Evolutionary conservation across 2,113 vertebrate genomes (phyloP).

Genomic region (Anoplopoma fimbria): DNA sequence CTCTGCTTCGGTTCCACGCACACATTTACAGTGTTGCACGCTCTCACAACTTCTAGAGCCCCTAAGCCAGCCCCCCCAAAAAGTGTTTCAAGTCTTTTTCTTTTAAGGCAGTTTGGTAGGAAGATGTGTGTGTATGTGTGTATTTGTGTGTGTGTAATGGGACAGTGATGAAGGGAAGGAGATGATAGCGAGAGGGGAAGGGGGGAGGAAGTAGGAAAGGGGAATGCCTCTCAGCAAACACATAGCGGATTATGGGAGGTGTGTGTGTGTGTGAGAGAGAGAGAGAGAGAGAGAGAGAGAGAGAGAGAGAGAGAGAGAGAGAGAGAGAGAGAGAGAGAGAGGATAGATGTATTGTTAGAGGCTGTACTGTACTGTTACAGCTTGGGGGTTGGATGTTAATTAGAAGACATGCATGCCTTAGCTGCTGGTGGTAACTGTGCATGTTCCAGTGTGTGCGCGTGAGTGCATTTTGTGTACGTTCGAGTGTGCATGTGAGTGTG

Average conservation of each 20-base stretch:
- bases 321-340: slow-evolving; percentile 8
- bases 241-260: slow-evolving; percentile 61
- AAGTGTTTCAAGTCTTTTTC: slow-evolving; percentile 72
- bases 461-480: neutral
- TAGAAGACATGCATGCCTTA: slow-evolving; percentile 69
- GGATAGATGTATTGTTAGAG: slow-evolving; percentile 65
- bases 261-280: slow-evolving; percentile 45
- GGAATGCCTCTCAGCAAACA: slow-evolving; percentile 74
- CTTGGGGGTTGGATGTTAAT: slow-evolving; percentile 71
- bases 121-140: slow-evolving; percentile 19
- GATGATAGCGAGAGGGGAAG: slow-evolving; percentile 28
- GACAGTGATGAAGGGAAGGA: slow-evolving; percentile 43
- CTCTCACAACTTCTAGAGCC: slow-evolving; percentile 41
- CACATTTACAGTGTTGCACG: slow-evolving; percentile 35
- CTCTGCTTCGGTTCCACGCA: neutral
- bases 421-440: slow-evolving; percentile 37
- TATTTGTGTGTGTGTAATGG: slow-evolving; percentile 4
- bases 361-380: slow-evolving; percentile 65
- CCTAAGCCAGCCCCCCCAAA: slow-evolving; percentile 60
- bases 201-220: slow-evolving; percentile 27
- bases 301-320: neutral
- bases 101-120: slow-evolving; percentile 64
- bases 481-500: neutral
- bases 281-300: neutral
- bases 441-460: neutral